Evolutionary conservation across 2,113 vertebrate genomes (phyloP).

Genomic region (Misgurnus anguillicaudatus): DNA sequence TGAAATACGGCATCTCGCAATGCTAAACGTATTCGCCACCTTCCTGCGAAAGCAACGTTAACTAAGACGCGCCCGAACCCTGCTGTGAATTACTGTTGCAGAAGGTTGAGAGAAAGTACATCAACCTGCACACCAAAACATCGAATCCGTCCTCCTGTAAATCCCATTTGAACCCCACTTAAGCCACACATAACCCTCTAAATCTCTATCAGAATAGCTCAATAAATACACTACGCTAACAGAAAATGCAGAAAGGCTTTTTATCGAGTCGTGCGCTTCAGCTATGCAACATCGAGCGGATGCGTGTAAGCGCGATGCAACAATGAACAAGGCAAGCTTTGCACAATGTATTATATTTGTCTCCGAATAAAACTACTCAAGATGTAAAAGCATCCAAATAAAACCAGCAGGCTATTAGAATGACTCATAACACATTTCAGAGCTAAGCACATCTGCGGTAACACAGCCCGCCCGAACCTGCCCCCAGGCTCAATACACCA

Average conservation of each 20-base stretch:
- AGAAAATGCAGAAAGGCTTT: conserved; percentile 19
- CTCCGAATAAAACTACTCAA: conserved; percentile 37
- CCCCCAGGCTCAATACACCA: conserved; percentile 26
- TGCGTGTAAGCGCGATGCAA: conserved; percentile 17
- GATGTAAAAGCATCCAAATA: conserved; percentile 46
- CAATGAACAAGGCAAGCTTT: conserved; percentile 19
- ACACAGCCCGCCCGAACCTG: conserved; percentile 29
- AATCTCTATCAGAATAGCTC: conserved; percentile 42
- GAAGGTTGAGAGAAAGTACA: conserved; percentile 16
- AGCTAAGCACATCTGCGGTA: conserved; percentile 38
- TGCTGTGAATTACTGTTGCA: conserved; percentile 26
- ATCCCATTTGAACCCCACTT: background rate
- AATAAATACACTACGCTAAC: conserved; percentile 43
- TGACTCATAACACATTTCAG: conserved; percentile 42
- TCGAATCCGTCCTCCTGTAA: conserved; percentile 37
- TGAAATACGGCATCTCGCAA: conserved; percentile 38
- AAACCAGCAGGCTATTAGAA: conserved; percentile 49
- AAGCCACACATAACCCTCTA: conserved; percentile 10
- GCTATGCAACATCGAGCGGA: conserved; percentile 44
- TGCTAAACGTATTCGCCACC: background rate
- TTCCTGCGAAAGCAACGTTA: background rate
- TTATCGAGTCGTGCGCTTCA: conserved; percentile 28
- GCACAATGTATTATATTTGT: conserved; percentile 38
- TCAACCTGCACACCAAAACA: conserved; percentile 36
- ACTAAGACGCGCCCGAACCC: background rate